These are phyloP conservation scores for Cromileptes altivelis DNA, from an alignment of 2,113 vertebrate genomes.

Conservation along the genomic window DNA sequence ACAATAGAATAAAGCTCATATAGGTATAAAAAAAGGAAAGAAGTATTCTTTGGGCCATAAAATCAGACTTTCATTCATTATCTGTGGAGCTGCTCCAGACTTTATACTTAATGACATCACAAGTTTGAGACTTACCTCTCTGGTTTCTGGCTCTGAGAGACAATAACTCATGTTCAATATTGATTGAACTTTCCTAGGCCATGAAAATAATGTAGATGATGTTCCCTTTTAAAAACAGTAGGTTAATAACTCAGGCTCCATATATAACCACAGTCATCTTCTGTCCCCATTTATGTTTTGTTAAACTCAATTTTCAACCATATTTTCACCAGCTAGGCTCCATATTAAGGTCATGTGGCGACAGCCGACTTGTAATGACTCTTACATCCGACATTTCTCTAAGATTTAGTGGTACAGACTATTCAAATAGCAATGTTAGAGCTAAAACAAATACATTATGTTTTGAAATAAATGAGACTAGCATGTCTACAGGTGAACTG, in stretches of 20 bases:
- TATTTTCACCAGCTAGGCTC: background rate
- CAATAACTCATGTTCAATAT: no score
- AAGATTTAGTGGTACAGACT: background rate
- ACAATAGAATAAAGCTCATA: no score
- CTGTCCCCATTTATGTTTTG: background rate
- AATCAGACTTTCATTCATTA: no score
- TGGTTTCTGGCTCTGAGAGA: no score
- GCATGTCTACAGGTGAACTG: background rate
- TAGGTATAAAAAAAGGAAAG: no score
- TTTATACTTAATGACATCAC: no score
- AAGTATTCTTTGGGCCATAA: no score
- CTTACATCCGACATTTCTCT: background rate
- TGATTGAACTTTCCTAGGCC: no score
- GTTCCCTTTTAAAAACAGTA: background rate
- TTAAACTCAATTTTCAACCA: background rate
- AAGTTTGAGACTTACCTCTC: no score
- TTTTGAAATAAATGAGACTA: background rate
- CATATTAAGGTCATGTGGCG: background rate
- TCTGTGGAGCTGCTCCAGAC: no score
- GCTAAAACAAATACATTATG: background rate
- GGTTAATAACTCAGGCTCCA: constrained; percentile 3
- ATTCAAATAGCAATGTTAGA: constrained; percentile 7
- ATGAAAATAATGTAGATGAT: no score
- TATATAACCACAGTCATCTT: background rate
- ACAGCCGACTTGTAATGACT: background rate